phyloP scores from a whole-genome alignment of 2,888 invertebrate genomes.

The Xylocampa areola region DNA sequence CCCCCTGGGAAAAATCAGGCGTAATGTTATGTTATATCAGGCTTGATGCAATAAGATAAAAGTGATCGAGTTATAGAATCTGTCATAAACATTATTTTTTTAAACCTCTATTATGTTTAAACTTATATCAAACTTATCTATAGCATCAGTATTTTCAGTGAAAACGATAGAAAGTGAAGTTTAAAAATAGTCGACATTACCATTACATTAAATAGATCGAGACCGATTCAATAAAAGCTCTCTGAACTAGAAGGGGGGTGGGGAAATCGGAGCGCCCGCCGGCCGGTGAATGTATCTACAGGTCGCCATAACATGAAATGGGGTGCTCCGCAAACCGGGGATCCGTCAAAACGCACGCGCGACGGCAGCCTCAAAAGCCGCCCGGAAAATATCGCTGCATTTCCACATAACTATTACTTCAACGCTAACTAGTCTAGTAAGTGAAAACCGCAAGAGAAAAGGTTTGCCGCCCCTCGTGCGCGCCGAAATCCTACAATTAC shows the following conservation, averaged over 20 bases:
- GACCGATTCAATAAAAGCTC: constrained; percentile 35
- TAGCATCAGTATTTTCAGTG: constrained; percentile 3
- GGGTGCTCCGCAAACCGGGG: constrained; percentile 6
- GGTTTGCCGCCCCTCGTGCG: constrained; percentile 15
- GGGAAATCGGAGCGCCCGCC: constrained; percentile 27
- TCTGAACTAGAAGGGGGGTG: constrained; percentile 7
- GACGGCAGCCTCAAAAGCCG: constrained; percentile 5
- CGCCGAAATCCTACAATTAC: constrained; percentile 28
- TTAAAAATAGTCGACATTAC: constrained; percentile 4
- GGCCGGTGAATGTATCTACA: constrained; percentile 32
- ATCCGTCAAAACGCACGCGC: constrained; percentile 14
- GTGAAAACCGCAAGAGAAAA: constrained; percentile 31
- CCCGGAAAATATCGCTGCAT: constrained; percentile 7
- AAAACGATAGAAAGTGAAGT: background rate
- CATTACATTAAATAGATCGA: constrained; percentile 18
- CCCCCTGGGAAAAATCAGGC: no score
- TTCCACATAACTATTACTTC: constrained; percentile 8
- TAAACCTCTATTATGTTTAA: background rate
- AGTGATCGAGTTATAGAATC: no score
- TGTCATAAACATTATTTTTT: no score
- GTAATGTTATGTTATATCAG: no score
- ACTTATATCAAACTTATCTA: constrained; percentile 4
- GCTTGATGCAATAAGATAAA: no score
- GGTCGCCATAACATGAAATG: constrained; percentile 30
- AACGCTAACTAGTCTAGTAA: constrained; percentile 27